A percentile compares a stretch with the other conserved stretches of the same genome.
Conservation (phyloP, 2,888 invertebrate species). For the Chouioia cunea region DNA sequence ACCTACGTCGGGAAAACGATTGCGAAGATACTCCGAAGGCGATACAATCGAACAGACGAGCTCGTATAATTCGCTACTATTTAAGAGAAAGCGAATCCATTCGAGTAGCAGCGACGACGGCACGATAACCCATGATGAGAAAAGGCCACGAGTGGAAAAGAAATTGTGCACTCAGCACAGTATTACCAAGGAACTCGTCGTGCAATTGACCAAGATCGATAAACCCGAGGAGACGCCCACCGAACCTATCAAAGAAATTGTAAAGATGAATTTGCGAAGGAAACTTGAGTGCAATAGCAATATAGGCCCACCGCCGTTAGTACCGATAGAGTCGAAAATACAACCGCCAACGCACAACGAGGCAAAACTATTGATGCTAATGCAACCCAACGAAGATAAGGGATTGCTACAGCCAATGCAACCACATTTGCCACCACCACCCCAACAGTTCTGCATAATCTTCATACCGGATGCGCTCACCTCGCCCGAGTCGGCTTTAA, state of each 20-base stretch:
- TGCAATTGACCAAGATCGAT: constrained; percentile 43
- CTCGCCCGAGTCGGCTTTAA: not conserved
- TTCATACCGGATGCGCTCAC: constrained; percentile 40
- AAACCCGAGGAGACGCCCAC: not conserved
- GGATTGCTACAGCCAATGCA: constrained; percentile 1
- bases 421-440: constrained; percentile 8
- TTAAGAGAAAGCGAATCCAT: too few relatives aligned
- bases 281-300: constrained; percentile 40
- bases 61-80: too few relatives aligned
- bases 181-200: constrained; percentile 44
- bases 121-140: constrained; percentile 12
- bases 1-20: too few relatives aligned
- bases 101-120: not conserved
- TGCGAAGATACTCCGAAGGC: too few relatives aligned
- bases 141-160: constrained; percentile 1
- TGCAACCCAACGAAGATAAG: not conserved
- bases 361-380: not conserved
- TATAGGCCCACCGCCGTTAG: not conserved
- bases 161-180: constrained; percentile 13
- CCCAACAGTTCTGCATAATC: constrained; percentile 46
- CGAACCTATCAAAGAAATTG: constrained; percentile 7
- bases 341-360: not conserved
- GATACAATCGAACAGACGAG: too few relatives aligned
- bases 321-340: not conserved
- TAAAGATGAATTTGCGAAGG: constrained; percentile 6